phyloP scores from a whole-genome alignment of 2,797 vertebrate genomes.

The Leptoclinus maculatus region DNA sequence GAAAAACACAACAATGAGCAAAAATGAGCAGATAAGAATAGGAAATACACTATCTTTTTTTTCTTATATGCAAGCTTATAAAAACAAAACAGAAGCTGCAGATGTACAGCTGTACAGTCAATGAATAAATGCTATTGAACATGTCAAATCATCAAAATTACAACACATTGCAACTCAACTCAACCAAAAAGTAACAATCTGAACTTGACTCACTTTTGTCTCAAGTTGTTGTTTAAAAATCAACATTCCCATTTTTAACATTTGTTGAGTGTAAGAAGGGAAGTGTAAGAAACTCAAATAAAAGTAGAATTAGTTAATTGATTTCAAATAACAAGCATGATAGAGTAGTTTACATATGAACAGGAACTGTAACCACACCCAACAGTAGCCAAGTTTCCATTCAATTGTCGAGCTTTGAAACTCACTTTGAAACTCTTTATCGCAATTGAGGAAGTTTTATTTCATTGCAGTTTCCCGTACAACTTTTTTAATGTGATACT shows the following conservation, averaged over 20 bases:
- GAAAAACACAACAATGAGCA: slow-evolving; percentile 1
- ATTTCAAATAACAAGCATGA: neutral
- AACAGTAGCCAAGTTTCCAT: neutral
- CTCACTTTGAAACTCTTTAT: no score
- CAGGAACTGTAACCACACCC: neutral
- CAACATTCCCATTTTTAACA: neutral
- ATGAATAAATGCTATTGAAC: neutral
- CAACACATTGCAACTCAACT: neutral
- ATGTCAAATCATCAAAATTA: neutral
- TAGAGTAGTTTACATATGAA: neutral
- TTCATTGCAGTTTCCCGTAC: no score
- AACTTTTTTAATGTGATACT: no score
- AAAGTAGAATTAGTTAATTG: neutral
- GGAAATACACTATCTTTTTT: neutral
- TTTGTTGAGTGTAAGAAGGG: slow-evolving; percentile 1
- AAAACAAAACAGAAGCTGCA: neutral
- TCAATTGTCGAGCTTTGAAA: no score
- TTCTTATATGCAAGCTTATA: neutral
- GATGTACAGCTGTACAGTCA: neutral
- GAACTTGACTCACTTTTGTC: neutral
- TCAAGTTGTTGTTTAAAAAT: neutral
- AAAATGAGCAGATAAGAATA: neutral
- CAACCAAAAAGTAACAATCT: neutral
- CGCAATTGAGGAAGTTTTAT: no score
- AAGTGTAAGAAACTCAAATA: neutral